Base-by-base conservation (phyloP, 2,888 invertebrate genomes). In the Caenorhabditis macrosperma region DNA sequence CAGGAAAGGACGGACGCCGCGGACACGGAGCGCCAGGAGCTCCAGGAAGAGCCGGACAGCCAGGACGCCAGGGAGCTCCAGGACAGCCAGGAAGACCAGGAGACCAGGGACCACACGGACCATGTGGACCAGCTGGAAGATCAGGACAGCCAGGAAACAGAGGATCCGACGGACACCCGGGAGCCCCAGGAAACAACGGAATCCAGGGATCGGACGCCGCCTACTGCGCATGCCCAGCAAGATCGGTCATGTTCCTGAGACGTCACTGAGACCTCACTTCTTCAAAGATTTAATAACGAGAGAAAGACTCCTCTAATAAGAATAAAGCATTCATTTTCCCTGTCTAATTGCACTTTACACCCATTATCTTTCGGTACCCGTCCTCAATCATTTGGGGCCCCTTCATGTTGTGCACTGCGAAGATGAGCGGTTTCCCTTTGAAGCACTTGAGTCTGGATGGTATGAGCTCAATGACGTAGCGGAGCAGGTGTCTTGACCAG, bases 81-180 rank as follows among this genome's bases (percentile, higher is more conserved):
- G 87, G 87, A 77, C 69, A 78, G 26, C 76, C 77, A 26, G 85
- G 85, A 74, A 22, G 52, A 7, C 63, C 76, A 15, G 82, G 82
- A 69, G 55, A 57, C 22, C 60, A 64, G 67, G 78, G 78, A 71
- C 44, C 66, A 59, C 63, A 46, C 15, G 75, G 75, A 61, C 54
- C 26, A 33, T 55, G 71, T 48, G 75, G 75, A 67, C 67, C 54
- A 54, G 61, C 75, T 33, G 75, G 75, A 66, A 30, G 41, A 30
- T 46, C 75, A 57, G 82, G 82, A 74, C 46, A 59, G 26, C 67
- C 66, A 64, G 84, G 84, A 77, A 69, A 76, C 41, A 61, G 57
- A 10, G 84, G 84, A 63, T 61, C 66, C 30, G 55, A 76, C 46
- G 84, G 84, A 75, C n/a, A n/a, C n/a, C n/a, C n/a, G n/a, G n/a